Conservation (phyloP, 2,797 vertebrate genomes). For the Macrochelys suwanniensis region DNA sequence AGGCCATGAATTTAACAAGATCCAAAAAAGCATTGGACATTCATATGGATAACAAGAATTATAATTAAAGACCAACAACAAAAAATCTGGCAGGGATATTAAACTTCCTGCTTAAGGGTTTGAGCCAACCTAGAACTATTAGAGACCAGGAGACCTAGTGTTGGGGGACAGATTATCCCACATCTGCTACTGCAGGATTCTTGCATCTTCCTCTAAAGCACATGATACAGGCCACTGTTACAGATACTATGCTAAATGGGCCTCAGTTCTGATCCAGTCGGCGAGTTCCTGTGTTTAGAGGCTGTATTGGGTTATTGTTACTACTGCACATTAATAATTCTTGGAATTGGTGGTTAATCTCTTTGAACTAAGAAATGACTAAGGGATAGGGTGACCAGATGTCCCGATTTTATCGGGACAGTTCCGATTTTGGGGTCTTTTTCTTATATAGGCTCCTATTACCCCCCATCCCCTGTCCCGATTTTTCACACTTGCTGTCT, state of each 20-base stretch:
- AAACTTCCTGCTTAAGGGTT: background rate
- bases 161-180: background rate
- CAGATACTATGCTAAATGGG: too few species aligned
- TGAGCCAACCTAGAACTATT: background rate
- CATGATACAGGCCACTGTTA: too few species aligned
- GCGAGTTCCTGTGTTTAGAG: too few species aligned
- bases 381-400: background rate
- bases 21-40: background rate
- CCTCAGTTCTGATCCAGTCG: too few species aligned
- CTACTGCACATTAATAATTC: background rate
- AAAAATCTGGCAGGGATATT: background rate
- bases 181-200: background rate
- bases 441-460: too few species aligned
- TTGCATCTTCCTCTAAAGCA: background rate
- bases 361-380: background rate
- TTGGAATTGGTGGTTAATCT: background rate
- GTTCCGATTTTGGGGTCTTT: too few species aligned
- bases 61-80: background rate
- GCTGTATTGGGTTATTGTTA: background rate
- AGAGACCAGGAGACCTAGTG: background rate
- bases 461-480: too few species aligned
- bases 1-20: background rate
- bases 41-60: background rate
- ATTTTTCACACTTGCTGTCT: too few species aligned
- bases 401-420: too few species aligned